Evolutionary conservation across 1,140 invertebrate species (phyloP).

Genomic region (Drosophila leontia): DNA sequence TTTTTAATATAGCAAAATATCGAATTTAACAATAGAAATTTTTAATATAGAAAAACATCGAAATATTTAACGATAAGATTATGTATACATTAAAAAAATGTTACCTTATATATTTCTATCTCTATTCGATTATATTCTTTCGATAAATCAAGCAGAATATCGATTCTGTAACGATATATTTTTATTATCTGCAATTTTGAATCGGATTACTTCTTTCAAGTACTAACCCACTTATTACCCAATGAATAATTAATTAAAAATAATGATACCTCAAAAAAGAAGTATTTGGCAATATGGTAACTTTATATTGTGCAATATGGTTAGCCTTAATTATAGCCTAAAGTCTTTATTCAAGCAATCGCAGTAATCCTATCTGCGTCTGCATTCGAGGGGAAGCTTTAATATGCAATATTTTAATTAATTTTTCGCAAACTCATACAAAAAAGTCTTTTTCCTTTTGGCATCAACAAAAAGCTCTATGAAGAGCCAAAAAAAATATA

Average conservation of each 20-base stretch:
- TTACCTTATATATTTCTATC: too few species aligned
- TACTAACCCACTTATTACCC: not conserved
- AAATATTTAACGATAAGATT: too few species aligned
- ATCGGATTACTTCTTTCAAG: not conserved
- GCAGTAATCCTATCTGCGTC: conserved; percentile 5
- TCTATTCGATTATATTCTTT: too few species aligned
- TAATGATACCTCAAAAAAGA: not conserved
- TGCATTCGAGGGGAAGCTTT: conserved; percentile 20
- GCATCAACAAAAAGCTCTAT: conserved; percentile 14
- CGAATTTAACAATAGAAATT: too few species aligned
- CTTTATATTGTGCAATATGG: conserved; percentile 1
- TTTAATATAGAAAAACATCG: too few species aligned
- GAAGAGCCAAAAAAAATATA: not conserved
- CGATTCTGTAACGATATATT: not conserved
- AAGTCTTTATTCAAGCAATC: conserved; percentile 12
- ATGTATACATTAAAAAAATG: too few species aligned
- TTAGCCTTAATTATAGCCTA: conserved; percentile 5
- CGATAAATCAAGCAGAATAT: too few species aligned
- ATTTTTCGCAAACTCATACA: conserved; percentile 49
- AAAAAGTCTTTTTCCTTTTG: conserved; percentile 23
- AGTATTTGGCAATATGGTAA: not conserved
- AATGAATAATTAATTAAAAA: not conserved
- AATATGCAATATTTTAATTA: conserved; percentile 75
- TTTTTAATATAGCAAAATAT: too few species aligned
- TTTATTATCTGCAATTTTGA: not conserved